Evolutionary conservation across 2,113 vertebrate species (phyloP), one percentile per base, ranked within the genome.

Genomic region (Pimephales promelas): DNA sequence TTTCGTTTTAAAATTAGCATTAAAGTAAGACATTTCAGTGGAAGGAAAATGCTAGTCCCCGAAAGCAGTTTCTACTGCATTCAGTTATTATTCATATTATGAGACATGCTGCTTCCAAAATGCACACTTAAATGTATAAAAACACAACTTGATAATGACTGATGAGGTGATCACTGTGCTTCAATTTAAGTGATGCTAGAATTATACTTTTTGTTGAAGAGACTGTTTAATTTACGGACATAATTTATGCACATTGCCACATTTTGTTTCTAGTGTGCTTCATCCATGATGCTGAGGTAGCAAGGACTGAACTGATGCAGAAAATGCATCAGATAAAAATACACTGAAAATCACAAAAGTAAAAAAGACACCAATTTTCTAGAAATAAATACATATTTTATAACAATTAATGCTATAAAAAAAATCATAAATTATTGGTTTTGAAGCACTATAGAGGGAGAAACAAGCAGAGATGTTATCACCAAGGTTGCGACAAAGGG

Each of bases 401-500:
- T 4, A 47, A 36, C 36, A 36, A 40, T 8, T 40, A 40, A 40
- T 40, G 36, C 36, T 47, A 14, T 45, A 47, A 13, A 47, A 7
- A 62, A 31, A 1, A 64, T 28, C 1, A 28, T 1, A 28, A 28
- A 28, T 28, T 1, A 28, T 64, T 34, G 7, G 3, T 34, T 34
- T 66, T 14, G 61, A 28, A 66, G 31, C 28, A 20, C 8, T 45
- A 13, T 2, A 5, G 5, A 71, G 24, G 43, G 40, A 5, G 40
- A 47, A 73, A 49, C 24, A 49, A 13, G 3, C 20, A 11, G 36
- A 14, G n/a, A 71, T 24, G 28, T 66, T 66, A 66, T 66, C 11
- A n/a, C 68, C 68, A 71, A 43, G 22, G 68, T 45, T 71, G 36
- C n/a, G 36, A 45, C 20, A 43, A 24, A 43, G 71, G 72, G 72